Percentiles rank a stretch among this genome's conserved stretches.
These are phyloP conservation scores for Pachypanchax playfairii DNA, from an alignment of 2,113 vertebrate genomes.

Conservation along the genomic window DNA sequence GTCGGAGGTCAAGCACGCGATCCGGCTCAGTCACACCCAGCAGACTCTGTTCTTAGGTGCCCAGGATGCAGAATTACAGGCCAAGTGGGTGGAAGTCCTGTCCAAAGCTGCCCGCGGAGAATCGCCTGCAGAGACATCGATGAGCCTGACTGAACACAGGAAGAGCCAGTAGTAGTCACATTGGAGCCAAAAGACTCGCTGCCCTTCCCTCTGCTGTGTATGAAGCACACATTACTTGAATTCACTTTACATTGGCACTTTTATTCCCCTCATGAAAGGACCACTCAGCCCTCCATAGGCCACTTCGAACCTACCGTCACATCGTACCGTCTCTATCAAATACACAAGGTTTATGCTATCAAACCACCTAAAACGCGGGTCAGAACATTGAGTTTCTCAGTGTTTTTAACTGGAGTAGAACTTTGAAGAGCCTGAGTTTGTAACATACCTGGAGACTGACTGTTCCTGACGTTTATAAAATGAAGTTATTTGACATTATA, in stretches of 20 bases:
- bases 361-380: slow-evolving; percentile 31
- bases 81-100: slow-evolving; percentile 86
- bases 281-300: slow-evolving; percentile 47
- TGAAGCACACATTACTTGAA: slow-evolving; percentile 85
- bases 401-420: slow-evolving; percentile 46
- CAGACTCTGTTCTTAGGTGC: slow-evolving; percentile 84
- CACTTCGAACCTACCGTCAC: slow-evolving; percentile 50
- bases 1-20: slow-evolving; percentile 75
- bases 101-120: slow-evolving; percentile 78
- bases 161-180: slow-evolving; percentile 72
- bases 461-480: slow-evolving; percentile 46
- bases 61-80: slow-evolving; percentile 82
- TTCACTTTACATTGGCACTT: slow-evolving; percentile 87
- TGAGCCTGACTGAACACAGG: slow-evolving; percentile 69
- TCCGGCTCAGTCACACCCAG: slow-evolving; percentile 84
- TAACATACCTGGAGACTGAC: slow-evolving; percentile 65
- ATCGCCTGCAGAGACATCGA: slow-evolving; percentile 42
- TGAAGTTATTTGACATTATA: slow-evolving; percentile 72
- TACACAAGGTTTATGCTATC: slow-evolving; percentile 31
- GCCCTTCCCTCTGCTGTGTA: slow-evolving; percentile 60
- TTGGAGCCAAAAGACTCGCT: slow-evolving; percentile 48
- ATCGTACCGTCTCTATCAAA: slow-evolving; percentile 19
- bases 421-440: slow-evolving; percentile 59
- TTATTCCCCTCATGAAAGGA: slow-evolving; percentile 52
- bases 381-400: slow-evolving; percentile 49